Evolutionary conservation across 2,797 vertebrate species (phyloP).

Genomic region (Sebastes reedi): DNA sequence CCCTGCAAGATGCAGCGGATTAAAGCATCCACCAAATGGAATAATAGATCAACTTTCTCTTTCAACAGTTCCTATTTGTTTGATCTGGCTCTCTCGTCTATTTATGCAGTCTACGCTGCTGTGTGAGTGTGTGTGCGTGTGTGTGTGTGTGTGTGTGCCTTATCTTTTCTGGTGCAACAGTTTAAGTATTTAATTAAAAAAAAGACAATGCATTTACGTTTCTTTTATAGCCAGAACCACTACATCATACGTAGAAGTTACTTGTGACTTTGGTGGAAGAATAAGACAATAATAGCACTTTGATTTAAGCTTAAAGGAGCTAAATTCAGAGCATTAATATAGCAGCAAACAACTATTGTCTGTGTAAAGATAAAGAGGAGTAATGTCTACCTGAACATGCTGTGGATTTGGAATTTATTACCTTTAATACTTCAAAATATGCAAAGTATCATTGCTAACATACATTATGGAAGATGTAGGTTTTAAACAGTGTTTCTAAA

Average conservation of each 20-base stretch:
- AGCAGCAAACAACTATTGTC: neutral
- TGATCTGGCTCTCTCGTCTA: neutral
- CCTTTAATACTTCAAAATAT: neutral
- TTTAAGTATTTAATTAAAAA: neutral
- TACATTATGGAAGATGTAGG: too few relatives aligned
- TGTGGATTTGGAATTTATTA: neutral
- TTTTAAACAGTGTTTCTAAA: neutral
- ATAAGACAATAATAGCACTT: neutral
- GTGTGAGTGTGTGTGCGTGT: neutral
- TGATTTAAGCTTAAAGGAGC: neutral
- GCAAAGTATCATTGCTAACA: neutral
- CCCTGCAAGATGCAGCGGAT: neutral
- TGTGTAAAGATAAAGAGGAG: neutral
- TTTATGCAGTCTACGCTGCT: neutral
- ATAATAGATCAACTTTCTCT: conserved; percentile 31
- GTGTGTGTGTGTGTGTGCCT: neutral
- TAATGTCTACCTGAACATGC: too few relatives aligned
- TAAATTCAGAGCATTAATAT: neutral
- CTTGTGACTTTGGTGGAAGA: neutral
- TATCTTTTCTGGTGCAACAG: neutral
- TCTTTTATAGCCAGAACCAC: neutral
- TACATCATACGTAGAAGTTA: neutral
- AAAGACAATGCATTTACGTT: neutral
- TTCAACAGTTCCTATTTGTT: neutral
- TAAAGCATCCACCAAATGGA: conserved; percentile 39